phyloP scores from a whole-genome alignment of 2,888 invertebrate species.

The Dicyrtoma fusca region DNA sequence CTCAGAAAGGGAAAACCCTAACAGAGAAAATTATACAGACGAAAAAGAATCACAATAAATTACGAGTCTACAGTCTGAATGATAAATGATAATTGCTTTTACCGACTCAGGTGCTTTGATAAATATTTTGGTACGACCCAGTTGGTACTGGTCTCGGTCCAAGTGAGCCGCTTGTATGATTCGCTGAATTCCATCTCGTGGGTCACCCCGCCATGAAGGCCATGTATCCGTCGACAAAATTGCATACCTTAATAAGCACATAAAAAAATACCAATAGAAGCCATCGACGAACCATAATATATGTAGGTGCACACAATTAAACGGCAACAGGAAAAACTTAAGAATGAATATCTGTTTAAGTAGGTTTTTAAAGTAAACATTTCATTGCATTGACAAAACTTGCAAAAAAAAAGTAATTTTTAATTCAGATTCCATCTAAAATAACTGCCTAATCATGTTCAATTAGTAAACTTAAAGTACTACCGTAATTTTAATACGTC shows the following conservation, averaged over 20 bases:
- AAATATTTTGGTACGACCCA: slow-evolving; percentile 70
- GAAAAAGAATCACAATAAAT: slow-evolving; percentile 1
- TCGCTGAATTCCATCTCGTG: slow-evolving; percentile 64
- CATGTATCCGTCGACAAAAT: slow-evolving; percentile 69
- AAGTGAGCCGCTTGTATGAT: slow-evolving; percentile 66
- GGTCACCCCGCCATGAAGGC: slow-evolving; percentile 66
- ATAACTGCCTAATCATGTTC: too few species aligned
- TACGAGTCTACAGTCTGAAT: not conserved
- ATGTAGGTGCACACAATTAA: too few species aligned
- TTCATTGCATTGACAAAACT: too few species aligned
- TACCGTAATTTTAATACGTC: too few species aligned
- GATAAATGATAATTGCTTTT: slow-evolving; percentile 52
- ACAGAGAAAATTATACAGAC: not conserved
- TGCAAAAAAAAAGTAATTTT: too few species aligned
- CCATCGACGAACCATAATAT: too few species aligned
- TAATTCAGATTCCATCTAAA: too few species aligned
- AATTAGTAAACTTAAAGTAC: too few species aligned
- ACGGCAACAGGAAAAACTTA: too few species aligned
- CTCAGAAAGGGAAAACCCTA: not conserved
- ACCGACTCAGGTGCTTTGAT: slow-evolving; percentile 70
- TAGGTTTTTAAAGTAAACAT: too few species aligned
- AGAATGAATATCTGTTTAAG: too few species aligned
- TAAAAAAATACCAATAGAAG: not conserved
- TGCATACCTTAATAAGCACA: slow-evolving; percentile 64
- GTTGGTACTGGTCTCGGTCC: slow-evolving; percentile 67